phyloP scores from a whole-genome alignment of 2,888 invertebrate species.

The Elegia similella region DNA sequence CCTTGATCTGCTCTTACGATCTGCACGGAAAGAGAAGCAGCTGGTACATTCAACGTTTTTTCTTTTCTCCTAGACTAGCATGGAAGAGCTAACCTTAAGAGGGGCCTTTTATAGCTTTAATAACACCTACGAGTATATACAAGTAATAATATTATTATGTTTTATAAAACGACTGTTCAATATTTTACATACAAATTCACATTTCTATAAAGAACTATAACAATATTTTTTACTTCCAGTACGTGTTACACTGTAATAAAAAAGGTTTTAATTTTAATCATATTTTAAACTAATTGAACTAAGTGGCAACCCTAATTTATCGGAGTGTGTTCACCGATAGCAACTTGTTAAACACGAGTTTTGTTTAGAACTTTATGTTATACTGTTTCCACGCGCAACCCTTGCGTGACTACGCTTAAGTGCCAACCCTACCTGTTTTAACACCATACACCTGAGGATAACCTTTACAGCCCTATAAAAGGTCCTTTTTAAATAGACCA shows the following conservation, averaged over 20 bases:
- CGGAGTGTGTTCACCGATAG: neutral
- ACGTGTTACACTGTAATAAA: neutral
- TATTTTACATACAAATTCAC: neutral
- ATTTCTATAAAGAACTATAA: neutral
- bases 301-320: neutral
- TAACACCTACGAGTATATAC: too few species aligned
- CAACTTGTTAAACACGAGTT: conserved; percentile 3
- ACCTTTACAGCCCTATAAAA: neutral
- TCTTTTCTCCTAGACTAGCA: too few species aligned
- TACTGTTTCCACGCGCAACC: neutral
- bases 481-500: neutral
- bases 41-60: too few species aligned
- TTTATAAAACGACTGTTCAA: too few species aligned
- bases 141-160: too few species aligned
- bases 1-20: too few species aligned
- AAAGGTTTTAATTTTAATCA: neutral
- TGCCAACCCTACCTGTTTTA: conserved; percentile 1
- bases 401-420: conserved; percentile 1
- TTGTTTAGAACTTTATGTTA: neutral
- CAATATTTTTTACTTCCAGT: neutral
- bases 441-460: neutral
- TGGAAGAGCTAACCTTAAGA: too few species aligned
- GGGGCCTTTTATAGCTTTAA: too few species aligned
- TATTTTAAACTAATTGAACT: neutral
- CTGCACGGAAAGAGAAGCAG: too few species aligned